These are phyloP conservation scores for Todiramphus saurophagus DNA, from an alignment of 2,113 vertebrate species.

Conservation along the genomic window DNA sequence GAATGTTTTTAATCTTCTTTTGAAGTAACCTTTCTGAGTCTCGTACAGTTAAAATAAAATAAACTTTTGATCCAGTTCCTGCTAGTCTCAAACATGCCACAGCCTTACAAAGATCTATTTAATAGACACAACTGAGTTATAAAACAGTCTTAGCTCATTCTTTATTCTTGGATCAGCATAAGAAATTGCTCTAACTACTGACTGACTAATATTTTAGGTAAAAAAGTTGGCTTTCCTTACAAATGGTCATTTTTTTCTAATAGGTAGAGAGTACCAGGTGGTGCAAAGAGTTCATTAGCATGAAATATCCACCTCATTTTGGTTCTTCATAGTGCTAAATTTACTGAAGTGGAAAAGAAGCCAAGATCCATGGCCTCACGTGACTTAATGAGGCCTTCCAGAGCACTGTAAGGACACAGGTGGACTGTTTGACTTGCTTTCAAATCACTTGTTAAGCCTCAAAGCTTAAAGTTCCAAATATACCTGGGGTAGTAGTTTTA, in stretches of 20 bases:
- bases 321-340: slow-evolving; percentile 7
- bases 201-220: not conserved
- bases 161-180: not conserved
- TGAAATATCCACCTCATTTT: not conserved
- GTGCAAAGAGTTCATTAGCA: not conserved
- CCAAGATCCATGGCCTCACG: slow-evolving; percentile 10
- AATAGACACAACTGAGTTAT: not conserved
- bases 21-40: not conserved
- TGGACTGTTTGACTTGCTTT: not conserved
- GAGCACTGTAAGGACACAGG: slow-evolving; percentile 6
- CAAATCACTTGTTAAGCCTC: not conserved
- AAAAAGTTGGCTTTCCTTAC: not conserved
- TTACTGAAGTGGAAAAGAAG: slow-evolving; percentile 52
- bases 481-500: not conserved
- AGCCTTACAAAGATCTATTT: not conserved
- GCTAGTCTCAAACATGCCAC: not conserved
- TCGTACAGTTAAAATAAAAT: not conserved
- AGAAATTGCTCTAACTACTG: not conserved
- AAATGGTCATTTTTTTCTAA: not conserved
- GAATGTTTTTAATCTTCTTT: slow-evolving; percentile 14
- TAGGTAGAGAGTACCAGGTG: not conserved
- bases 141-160: not conserved
- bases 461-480: not conserved
- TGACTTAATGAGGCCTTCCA: slow-evolving; percentile 51
- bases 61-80: not conserved